Evolutionary conservation across 2,888 invertebrate species (phyloP).

Genomic region (Sarcophaga carnaria): DNA sequence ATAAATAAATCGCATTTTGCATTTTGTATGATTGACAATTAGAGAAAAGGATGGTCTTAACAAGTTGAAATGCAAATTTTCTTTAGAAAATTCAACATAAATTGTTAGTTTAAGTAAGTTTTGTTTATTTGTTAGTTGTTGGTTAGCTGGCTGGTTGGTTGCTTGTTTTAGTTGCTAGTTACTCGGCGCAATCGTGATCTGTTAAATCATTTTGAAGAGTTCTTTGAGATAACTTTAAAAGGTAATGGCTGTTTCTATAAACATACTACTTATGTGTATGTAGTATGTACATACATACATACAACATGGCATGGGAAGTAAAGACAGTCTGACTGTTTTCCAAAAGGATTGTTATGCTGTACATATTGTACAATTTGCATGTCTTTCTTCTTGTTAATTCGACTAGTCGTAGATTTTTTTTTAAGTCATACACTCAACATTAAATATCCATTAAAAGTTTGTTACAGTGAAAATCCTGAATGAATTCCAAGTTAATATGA

Average conservation of each 20-base stretch:
- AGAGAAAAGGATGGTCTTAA: slow-evolving; percentile 67
- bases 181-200: slow-evolving; percentile 66
- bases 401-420: slow-evolving; percentile 23
- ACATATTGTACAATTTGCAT: slow-evolving; percentile 67
- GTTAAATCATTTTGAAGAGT: slow-evolving; percentile 69
- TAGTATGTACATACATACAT: background rate
- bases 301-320: slow-evolving; percentile 43
- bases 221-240: slow-evolving; percentile 67
- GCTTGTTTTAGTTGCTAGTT: slow-evolving; percentile 49
- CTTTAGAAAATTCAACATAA: slow-evolving; percentile 60
- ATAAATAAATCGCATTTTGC: slow-evolving; percentile 57
- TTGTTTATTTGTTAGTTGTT: slow-evolving; percentile 59
- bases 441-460: background rate
- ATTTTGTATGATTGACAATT: slow-evolving; percentile 67
- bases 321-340: slow-evolving; percentile 36
- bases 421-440: slow-evolving; percentile 5
- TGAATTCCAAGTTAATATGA: no score
- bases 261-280: background rate
- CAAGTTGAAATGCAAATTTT: slow-evolving; percentile 68
- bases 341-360: slow-evolving; percentile 61
- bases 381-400: slow-evolving; percentile 65
- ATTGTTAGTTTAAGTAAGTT: slow-evolving; percentile 58
- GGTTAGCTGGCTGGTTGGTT: slow-evolving; percentile 44
- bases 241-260: slow-evolving; percentile 61
- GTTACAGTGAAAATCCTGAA: no score